Conservation (phyloP, 2,797 vertebrate species). For the Chloroceryle amazona region DNA sequence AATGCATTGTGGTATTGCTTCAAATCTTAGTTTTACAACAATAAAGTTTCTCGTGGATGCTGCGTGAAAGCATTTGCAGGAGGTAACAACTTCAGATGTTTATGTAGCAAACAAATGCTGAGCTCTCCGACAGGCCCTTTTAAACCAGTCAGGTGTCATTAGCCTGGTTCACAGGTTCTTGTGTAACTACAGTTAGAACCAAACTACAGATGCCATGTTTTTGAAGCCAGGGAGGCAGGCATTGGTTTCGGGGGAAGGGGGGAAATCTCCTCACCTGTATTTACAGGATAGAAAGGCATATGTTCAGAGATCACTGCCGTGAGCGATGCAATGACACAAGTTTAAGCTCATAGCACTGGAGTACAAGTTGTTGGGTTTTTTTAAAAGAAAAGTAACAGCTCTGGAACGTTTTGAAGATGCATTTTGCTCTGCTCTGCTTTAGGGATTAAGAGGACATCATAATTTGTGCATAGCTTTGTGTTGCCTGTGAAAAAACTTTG, state of each 20-base stretch:
- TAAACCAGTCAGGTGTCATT: not conserved
- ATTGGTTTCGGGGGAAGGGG: not conserved
- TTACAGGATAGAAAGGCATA: not conserved
- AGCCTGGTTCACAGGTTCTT: slow-evolving; percentile 2
- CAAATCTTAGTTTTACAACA: slow-evolving; percentile 27
- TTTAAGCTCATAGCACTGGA: not conserved
- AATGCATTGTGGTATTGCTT: slow-evolving; percentile 3
- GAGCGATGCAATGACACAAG: not conserved
- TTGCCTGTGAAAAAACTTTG: slow-evolving; percentile 29
- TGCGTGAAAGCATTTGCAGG: slow-evolving; percentile 27
- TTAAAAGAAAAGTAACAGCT: not conserved
- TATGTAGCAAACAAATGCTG: slow-evolving; percentile 21
- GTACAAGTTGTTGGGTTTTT: not conserved
- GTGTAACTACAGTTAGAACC: not conserved
- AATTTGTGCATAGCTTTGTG: slow-evolving; percentile 2
- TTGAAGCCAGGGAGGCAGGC: not conserved
- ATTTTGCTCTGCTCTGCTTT: slow-evolving; percentile 10
- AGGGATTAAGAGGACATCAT: not conserved
- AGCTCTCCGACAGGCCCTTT: not conserved
- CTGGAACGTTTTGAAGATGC: not conserved
- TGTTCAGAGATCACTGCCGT: not conserved
- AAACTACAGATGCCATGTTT: slow-evolving; percentile 2
- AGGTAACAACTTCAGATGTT: not conserved
- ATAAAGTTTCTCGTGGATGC: not conserved
- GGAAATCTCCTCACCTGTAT: not conserved